Percentiles rank a stretch among this genome's conserved stretches.
phyloP scores from a whole-genome alignment of 1,140 invertebrate species.

The Rhopalosiphum maidis region DNA sequence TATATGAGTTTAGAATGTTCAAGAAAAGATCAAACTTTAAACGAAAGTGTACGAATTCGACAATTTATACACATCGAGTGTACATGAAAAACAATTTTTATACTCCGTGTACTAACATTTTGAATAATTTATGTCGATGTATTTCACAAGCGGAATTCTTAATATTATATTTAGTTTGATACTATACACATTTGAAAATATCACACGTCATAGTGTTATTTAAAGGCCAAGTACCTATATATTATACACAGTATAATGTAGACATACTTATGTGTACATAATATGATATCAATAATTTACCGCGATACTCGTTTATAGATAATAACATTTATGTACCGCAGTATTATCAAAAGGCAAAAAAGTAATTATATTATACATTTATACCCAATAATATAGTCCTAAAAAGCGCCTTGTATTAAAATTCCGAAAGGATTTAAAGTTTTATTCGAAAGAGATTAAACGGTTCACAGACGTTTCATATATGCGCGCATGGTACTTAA shows the following conservation, averaged over 20 bases:
- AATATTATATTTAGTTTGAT: background rate
- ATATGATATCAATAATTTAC: background rate
- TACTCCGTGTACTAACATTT: background rate
- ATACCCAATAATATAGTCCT: background rate
- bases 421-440: background rate
- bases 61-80: background rate
- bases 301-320: background rate
- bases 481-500: background rate
- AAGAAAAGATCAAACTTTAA: slow-evolving; percentile 3
- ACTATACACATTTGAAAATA: background rate
- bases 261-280: too few relatives aligned
- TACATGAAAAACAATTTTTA: slow-evolving; percentile 13
- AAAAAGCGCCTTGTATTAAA: background rate
- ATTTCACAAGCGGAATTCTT: background rate
- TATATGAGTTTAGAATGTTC: background rate
- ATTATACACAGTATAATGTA: too few relatives aligned
- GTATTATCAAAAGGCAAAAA: background rate
- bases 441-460: background rate
- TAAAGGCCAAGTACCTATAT: background rate
- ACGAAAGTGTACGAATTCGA: background rate
- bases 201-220: background rate
- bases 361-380: background rate
- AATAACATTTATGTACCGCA: background rate
- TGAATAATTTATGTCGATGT: background rate
- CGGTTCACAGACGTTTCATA: background rate